Evolutionary conservation across 64 coral and sea anemone species (phyloP).

Genomic region (Anthopleura sola): DNA sequence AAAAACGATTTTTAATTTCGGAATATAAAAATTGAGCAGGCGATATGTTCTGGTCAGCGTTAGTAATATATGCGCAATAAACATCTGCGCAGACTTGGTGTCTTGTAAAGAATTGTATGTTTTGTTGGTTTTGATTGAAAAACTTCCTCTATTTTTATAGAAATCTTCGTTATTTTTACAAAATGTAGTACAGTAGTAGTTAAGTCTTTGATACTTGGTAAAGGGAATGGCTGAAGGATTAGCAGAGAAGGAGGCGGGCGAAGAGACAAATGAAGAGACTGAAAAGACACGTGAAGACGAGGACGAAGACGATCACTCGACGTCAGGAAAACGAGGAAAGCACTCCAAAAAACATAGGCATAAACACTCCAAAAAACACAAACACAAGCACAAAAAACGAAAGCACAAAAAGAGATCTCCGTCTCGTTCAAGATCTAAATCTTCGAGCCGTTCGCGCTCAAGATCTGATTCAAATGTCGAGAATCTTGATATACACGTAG

Average conservation of each 20-base stretch:
- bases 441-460: neutral
- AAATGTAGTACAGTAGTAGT: neutral
- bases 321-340: constrained; percentile 9
- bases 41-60: neutral
- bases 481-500: neutral
- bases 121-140: neutral
- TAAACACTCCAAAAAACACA: constrained; percentile 77
- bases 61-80: neutral
- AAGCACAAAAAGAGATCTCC: constrained; percentile 19
- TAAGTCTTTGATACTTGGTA: neutral
- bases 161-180: constrained; percentile 3
- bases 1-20: neutral
- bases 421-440: constrained; percentile 14
- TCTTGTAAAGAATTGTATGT: no score
- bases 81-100: neutral
- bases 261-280: neutral
- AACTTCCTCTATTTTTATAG: neutral
- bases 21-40: neutral
- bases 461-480: neutral
- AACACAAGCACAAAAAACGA: constrained; percentile 56
- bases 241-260: neutral
- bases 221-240: neutral
- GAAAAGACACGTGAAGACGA: constrained; percentile 24
- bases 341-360: constrained; percentile 52
- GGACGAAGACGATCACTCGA: neutral